Conservation (phyloP, 2,888 invertebrate genomes). For the Hyles lineata region DNA sequence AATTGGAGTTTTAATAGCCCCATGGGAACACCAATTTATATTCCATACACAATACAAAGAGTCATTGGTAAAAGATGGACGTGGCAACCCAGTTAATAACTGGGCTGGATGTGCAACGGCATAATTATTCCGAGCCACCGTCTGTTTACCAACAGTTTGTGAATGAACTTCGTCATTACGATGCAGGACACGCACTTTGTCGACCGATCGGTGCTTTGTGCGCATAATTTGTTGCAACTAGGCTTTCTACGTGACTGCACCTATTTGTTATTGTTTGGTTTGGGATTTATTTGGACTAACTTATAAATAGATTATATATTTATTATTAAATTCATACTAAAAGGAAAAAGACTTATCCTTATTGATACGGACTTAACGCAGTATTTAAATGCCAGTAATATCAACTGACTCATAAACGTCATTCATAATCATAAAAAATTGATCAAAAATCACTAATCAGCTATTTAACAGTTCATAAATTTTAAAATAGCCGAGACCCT, state of each 20-base stretch:
- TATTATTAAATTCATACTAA: too few species aligned
- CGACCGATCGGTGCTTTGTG: not conserved
- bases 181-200: slow-evolving; percentile 12
- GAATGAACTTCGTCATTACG: not conserved
- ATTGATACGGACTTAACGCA: too few species aligned
- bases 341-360: too few species aligned
- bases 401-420: too few species aligned
- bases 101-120: slow-evolving; percentile 8
- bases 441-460: too few species aligned
- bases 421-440: too few species aligned
- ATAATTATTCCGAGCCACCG: not conserved
- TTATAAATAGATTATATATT: too few species aligned
- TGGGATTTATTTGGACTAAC: not conserved
- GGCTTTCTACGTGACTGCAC: not conserved
- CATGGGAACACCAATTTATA: not conserved
- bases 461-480: too few species aligned
- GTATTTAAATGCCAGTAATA: too few species aligned
- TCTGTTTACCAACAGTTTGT: slow-evolving; percentile 5
- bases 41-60: too few species aligned
- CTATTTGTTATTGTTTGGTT: not conserved
- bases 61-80: not conserved
- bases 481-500: too few species aligned
- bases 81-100: slow-evolving; percentile 12
- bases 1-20: not conserved
- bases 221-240: not conserved